Conservation (phyloP, 92 coral and sea anemone species). For the Epizoanthus ramosus region DNA sequence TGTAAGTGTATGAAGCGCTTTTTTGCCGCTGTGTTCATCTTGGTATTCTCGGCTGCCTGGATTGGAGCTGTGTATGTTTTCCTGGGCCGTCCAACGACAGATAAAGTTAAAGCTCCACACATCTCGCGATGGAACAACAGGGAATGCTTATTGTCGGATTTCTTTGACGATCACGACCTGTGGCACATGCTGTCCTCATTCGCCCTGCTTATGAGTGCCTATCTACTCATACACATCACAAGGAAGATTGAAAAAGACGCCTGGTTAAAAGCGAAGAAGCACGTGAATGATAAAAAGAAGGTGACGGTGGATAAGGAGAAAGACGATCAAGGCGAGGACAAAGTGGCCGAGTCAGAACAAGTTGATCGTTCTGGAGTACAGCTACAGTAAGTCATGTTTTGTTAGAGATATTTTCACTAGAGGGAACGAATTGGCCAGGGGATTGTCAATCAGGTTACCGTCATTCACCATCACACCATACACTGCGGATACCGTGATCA, state of each 20-base stretch:
- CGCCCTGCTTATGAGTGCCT: constrained; percentile 83
- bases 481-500: too few species aligned
- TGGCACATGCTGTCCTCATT: constrained; percentile 97
- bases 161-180: constrained; percentile 91
- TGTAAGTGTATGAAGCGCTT: constrained; percentile 39
- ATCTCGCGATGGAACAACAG: constrained; percentile 73
- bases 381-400: neutral
- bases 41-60: constrained; percentile 68
- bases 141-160: constrained; percentile 82
- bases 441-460: too few species aligned
- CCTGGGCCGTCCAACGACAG: constrained; percentile 68
- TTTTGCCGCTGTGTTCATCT: constrained; percentile 60
- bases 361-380: neutral
- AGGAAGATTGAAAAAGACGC: constrained; percentile 62
- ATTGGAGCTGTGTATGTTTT: constrained; percentile 80
- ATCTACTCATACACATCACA: constrained; percentile 75
- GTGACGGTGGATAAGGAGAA: neutral
- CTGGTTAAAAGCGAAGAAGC: constrained; percentile 57
- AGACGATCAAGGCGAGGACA: neutral
- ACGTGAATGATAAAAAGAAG: neutral
- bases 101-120: constrained; percentile 77
- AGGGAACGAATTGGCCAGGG: too few species aligned
- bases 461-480: too few species aligned
- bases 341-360: neutral
- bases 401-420: too few species aligned